A percentile compares a stretch with the other conserved stretches of the same genome.
Conservation (phyloP, 2,888 invertebrate species). For the Mimachlamys varia region DNA sequence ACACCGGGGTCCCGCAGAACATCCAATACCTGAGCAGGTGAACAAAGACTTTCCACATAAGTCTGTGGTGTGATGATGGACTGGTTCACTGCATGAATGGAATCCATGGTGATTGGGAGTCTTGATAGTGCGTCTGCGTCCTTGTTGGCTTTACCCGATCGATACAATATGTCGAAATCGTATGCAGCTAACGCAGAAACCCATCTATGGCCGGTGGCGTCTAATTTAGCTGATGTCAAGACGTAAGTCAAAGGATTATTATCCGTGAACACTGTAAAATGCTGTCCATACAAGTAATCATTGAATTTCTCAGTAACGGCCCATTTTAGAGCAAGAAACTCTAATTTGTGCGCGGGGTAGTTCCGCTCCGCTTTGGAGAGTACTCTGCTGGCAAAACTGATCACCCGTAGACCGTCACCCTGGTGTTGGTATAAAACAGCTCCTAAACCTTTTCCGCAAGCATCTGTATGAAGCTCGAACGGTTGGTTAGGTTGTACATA, state of each 20-base stretch:
- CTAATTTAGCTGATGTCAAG: neutral
- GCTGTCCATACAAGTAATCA: neutral
- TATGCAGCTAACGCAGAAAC: slow-evolving; percentile 1
- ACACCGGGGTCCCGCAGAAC: neutral
- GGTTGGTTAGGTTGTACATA: neutral
- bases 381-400: neutral
- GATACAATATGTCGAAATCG: neutral
- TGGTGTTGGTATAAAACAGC: neutral
- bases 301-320: neutral
- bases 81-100: neutral
- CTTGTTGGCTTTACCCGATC: neutral
- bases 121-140: neutral
- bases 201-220: neutral
- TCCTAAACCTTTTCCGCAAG: neutral
- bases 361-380: neutral
- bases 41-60: neutral
- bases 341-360: neutral
- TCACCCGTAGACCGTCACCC: neutral
- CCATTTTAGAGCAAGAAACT: neutral
- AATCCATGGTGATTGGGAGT: neutral
- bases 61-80: neutral
- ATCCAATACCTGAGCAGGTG: neutral
- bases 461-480: neutral
- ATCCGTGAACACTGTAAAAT: neutral
- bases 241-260: neutral